Conservation (phyloP, 2,888 invertebrate genomes). For the Bimastos eiseni region DNA sequence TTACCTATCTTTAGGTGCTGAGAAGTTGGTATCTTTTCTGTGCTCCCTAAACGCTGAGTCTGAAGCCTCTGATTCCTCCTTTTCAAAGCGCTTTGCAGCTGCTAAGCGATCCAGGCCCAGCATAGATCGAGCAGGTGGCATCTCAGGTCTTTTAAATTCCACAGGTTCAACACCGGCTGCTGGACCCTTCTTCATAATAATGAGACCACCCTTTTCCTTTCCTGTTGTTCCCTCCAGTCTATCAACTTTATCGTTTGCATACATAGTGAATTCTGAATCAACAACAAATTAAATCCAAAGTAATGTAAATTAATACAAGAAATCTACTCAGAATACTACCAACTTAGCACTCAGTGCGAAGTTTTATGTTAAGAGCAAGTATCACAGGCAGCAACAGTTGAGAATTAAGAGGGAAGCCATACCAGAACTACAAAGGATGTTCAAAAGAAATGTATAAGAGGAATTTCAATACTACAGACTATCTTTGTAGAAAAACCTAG, state of each 20-base stretch:
- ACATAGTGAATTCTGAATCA: not conserved
- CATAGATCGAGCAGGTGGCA: conserved; percentile 51
- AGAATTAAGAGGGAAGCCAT: too few relatives aligned
- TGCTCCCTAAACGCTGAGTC: conserved; percentile 47
- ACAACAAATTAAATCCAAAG: not conserved
- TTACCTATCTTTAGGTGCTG: conserved; percentile 23
- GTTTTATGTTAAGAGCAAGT: too few relatives aligned
- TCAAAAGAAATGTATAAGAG: too few relatives aligned
- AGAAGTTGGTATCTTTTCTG: conserved; percentile 29
- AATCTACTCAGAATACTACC: too few relatives aligned
- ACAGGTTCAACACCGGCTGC: conserved; percentile 42
- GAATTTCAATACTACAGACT: too few relatives aligned
- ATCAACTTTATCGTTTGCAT: conserved; percentile 16
- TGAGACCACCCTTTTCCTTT: conserved; percentile 55
- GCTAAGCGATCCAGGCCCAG: conserved; percentile 63
- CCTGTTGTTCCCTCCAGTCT: conserved; percentile 59
- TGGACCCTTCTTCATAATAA: conserved; percentile 59
- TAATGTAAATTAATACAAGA: not conserved
- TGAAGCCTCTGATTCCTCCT: conserved; percentile 53
- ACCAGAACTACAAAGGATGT: too few relatives aligned
- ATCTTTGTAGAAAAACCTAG: too few relatives aligned
- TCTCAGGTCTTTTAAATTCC: conserved; percentile 34
- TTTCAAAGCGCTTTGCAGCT: conserved; percentile 55
- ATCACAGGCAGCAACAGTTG: too few relatives aligned
- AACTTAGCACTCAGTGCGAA: too few relatives aligned